Base-by-base conservation (phyloP, 30 jellyfish, hydroid and myxozoan genomes). In the Sanderia malayensis region DNA sequence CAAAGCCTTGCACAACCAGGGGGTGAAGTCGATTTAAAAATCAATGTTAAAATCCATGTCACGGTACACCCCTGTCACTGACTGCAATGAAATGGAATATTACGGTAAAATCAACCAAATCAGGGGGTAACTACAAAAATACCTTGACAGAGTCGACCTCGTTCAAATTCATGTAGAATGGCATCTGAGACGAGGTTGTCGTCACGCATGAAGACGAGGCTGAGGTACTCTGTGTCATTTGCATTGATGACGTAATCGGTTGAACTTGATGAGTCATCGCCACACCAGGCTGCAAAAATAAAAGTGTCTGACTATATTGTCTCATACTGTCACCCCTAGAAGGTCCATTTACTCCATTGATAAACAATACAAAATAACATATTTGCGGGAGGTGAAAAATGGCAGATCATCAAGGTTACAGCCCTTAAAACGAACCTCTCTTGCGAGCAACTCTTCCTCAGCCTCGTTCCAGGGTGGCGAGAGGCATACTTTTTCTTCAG, bases 381-480 rank as follows among this genome's bases (percentile, higher is more conserved):
- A n/a, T n/a, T n/a, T n/a, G n/a, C n/a, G n/a, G n/a, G n/a, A n/a
- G n/a, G n/a, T n/a, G n/a, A n/a, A n/a, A n/a, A n/a, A n/a, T n/a
- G n/a, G n/a, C n/a, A n/a, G n/a, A n/a, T n/a, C n/a, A n/a, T 55
- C 10, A 55, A n/a, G 18, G 62, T 0, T 37, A 44, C 13, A 25
- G 33, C 2, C 0, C 23, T 41, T 41, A 46, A 58, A 69, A 27
- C n/a, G n/a, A 21, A 75, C 87, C 87, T 75, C 87, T 62, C 79
- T 75, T 1, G 87, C 79, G 23, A 82, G 83, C 11, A 68, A 9
- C 15, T 62, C 81, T 31, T 83, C 95, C 0, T 83, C 95, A 28
- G 73, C 95, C 25, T 84, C 95, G 24, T 55, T 55, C 95, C 95
- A 84, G 28, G 95, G 95, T 22, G 95, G 95, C 8, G 95, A 70